Conservation (phyloP, 2,113 vertebrate species). For the Cyanistes caeruleus region DNA sequence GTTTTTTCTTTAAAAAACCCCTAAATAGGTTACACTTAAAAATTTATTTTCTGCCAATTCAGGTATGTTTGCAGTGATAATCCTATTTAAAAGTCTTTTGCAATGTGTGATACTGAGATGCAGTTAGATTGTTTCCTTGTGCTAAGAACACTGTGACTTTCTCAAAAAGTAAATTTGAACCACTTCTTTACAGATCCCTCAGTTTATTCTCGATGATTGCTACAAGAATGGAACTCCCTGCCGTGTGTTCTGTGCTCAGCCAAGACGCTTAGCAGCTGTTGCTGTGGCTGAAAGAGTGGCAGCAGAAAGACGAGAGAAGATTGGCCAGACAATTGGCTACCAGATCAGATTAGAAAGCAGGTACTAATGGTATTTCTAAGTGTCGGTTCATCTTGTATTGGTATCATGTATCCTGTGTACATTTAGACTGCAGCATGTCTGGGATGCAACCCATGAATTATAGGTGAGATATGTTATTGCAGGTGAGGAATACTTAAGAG, state of each 20-base stretch:
- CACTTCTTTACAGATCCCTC: constrained; percentile 86
- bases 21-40: not conserved
- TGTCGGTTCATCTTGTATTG: not conserved
- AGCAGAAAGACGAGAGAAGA: constrained; percentile 88
- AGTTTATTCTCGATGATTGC: constrained; percentile 92
- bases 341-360: constrained; percentile 95
- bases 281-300: constrained; percentile 94
- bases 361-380: constrained; percentile 62
- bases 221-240: constrained; percentile 82
- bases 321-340: constrained; percentile 92
- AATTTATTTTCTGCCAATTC: not conserved
- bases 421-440: not conserved
- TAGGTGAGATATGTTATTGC: not conserved
- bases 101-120: not conserved
- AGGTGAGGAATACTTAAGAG: not conserved
- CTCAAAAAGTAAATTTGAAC: not conserved
- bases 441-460: not conserved
- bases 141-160: not conserved
- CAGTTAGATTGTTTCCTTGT: not conserved
- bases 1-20: not conserved
- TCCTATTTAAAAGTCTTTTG: not conserved
- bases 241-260: constrained; percentile 94
- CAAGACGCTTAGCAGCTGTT: constrained; percentile 88
- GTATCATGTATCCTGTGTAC: not conserved
- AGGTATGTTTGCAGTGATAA: not conserved